Evolutionary conservation across 2,113 vertebrate genomes (phyloP), one percentile per base, ranked within the genome.

Genomic region (Paramormyrops kingsleyae): DNA sequence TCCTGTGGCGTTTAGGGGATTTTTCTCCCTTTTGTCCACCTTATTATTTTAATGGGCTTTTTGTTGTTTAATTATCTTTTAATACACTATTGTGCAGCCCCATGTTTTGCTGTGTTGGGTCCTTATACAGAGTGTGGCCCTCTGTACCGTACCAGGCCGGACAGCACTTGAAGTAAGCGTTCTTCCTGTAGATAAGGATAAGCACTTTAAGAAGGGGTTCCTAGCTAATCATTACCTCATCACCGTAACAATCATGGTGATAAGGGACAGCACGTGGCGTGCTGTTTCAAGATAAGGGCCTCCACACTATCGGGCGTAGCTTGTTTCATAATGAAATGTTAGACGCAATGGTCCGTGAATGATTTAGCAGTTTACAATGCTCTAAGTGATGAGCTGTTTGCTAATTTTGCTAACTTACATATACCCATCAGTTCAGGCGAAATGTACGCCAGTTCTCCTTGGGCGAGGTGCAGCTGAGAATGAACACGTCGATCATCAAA

Each of bases 201-300:
- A 66, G 87, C n/a, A 88, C 87, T 59, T 39, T 46, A 88, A 62
- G 56, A 42, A 77, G n/a, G 31, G 53, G 35, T 17, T 62, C 53
- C 53, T 44, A 44, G 85, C 87, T 88, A 88, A 88, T 62, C 53
- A 88, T 88, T 88, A 87, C 47, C 49, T 62, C 87, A 88, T 88
- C 87, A 62, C 53, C 9, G 53, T 46, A 44, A 88, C 53, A 62
- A 62, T 62, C 87, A 44, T 9, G 21, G 31, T 4, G 53, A 88
- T 88, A 62, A 62, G 39, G 53, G 35, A 3, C 8, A 5, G 87
- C 35, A 5, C 47, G 35, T 49, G 7, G 5, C 27, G 7, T 62
- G 39, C 85, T 35, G 49, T 62, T 27, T 19, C 59, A 56, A 62
- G 87, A 88, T 88, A 88, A 88, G 87, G 86, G 35, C 53, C 17